These are phyloP conservation scores for Saccostrea echinata DNA, from an alignment of 1,140 invertebrate genomes.

Conservation along the genomic window DNA sequence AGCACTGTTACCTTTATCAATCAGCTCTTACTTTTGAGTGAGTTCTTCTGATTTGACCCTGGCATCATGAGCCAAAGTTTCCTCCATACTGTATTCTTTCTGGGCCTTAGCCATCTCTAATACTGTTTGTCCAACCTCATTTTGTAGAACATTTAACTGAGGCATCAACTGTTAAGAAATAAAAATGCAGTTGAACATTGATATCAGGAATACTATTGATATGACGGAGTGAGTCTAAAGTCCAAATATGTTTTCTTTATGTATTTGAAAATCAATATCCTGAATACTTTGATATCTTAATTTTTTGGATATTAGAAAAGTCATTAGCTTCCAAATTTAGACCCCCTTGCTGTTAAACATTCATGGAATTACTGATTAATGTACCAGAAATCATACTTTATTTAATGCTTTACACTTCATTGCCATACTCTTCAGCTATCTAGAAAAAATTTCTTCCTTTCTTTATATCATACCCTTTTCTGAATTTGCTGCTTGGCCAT, in stretches of 20 bases:
- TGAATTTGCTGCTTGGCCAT: conserved; percentile 91
- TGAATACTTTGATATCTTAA: too few relatives aligned
- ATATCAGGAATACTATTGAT: too few relatives aligned
- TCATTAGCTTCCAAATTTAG: neutral
- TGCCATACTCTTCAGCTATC: neutral
- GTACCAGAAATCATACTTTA: neutral
- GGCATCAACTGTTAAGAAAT: conserved; percentile 86
- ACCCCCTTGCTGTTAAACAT: neutral
- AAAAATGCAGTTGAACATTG: neutral
- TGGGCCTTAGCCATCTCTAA: conserved; percentile 96
- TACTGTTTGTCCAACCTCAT: conserved; percentile 90
- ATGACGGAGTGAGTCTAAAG: too few relatives aligned
- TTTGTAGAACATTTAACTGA: conserved; percentile 92
- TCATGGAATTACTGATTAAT: neutral
- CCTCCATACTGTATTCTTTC: conserved; percentile 97
- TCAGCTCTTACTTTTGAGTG: conserved; percentile 90
- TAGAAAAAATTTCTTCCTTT: neutral
- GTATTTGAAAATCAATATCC: too few relatives aligned
- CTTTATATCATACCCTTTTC: conserved; percentile 87
- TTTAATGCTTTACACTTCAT: neutral
- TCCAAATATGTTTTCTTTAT: too few relatives aligned
- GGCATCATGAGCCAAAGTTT: conserved; percentile 96
- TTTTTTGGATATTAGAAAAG: neutral
- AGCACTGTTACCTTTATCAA: too few relatives aligned
- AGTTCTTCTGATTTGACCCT: conserved; percentile 96